Evolutionary conservation across 2,113 vertebrate species (phyloP).

Genomic region (Actinemys pallida): DNA sequence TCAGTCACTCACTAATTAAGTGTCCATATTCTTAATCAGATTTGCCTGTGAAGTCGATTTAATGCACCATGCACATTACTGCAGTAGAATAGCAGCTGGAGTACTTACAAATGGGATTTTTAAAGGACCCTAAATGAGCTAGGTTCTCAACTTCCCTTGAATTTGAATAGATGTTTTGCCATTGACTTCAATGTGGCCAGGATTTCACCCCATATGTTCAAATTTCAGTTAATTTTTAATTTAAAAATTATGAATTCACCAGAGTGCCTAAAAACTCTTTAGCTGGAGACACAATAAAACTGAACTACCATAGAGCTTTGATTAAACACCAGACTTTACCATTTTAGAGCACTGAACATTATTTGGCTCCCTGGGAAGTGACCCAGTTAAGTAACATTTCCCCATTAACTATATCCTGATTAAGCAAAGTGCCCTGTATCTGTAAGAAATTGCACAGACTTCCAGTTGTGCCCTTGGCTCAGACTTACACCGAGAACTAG

Average conservation of each 20-base stretch:
- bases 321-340: background rate
- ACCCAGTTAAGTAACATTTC: background rate
- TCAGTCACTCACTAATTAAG: slow-evolving; percentile 1
- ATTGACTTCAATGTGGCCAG: background rate
- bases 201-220: background rate
- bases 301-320: background rate
- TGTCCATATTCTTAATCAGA: background rate
- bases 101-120: background rate
- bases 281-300: background rate
- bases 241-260: background rate
- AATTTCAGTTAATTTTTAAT: background rate
- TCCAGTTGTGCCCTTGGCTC: no score
- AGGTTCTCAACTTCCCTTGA: background rate
- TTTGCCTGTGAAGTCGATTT: slow-evolving; percentile 5
- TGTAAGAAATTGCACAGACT: background rate
- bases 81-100: background rate
- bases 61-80: background rate
- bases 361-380: background rate
- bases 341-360: background rate
- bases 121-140: background rate
- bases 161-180: background rate
- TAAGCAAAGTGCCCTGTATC: background rate
- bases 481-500: background rate
- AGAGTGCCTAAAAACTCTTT: background rate
- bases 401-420: background rate